Base-by-base conservation (phyloP, 1,140 invertebrate genomes). In the Rhyzopertha dominica region DNA sequence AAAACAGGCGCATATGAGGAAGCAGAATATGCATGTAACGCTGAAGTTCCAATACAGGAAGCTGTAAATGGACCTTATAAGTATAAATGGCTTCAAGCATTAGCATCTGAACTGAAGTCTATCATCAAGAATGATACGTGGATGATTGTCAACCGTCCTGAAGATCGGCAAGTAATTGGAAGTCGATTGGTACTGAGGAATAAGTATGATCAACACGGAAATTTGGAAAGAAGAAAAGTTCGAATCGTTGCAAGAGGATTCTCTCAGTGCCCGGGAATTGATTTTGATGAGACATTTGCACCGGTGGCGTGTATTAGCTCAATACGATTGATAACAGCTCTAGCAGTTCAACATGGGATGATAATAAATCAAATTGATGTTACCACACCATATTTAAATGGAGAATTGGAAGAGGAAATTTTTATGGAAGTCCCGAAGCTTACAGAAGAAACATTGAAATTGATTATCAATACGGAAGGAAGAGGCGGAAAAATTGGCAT, bases 191-290 rank as follows among this genome's bases (percentile, higher is more conserved):
- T n/a, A n/a, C n/a, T n/a, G n/a, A n/a, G n/a, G n/a, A n/a, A n/a
- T n/a, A n/a, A n/a, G n/a, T n/a, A n/a, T n/a, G n/a, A n/a, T n/a
- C n/a, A n/a, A n/a, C n/a, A n/a, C n/a, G n/a, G n/a, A n/a, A n/a
- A n/a, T n/a, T n/a, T n/a, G n/a, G 53, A 54, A 9, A 28, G 47
- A 20, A 65, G 54, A 32, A 74, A 71, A 50, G 68, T 63, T 16
- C 39, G 67, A 19, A 50, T 70, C 7, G 66, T 74, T n/a, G 63
- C 67, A 3, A 64, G 65, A 43, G 69, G 70, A 14, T 71, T 52
- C 47, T 42, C 37, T n/a, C 69, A 72, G 52, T 54, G 48, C 35
- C 36, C 48, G 37, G 62, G 59, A 22, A 35, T 63, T 3, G 67
- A 72, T 35, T 71, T 65, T 42, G 35, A 53, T 16, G 63, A 66